These are phyloP conservation scores for Drosophila cracens DNA, from an alignment of 2,888 invertebrate genomes.

Conservation along the genomic window DNA sequence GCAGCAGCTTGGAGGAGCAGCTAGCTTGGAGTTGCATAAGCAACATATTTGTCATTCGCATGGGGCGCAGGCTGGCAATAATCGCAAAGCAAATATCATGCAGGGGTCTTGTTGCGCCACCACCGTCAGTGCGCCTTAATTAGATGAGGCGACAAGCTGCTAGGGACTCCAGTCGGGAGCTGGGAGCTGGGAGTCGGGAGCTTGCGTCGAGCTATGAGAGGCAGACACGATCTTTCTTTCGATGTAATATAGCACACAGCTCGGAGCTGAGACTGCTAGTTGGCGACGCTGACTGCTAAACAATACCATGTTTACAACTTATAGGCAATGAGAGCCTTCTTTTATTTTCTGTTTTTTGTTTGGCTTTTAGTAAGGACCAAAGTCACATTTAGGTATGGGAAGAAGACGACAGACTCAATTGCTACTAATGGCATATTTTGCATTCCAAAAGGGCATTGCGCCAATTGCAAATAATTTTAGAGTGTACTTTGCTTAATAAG, in stretches of 20 bases:
- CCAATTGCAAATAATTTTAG: conserved; percentile 76
- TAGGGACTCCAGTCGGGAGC: conserved; percentile 28
- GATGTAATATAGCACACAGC: conserved; percentile 51
- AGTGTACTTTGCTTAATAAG: conserved; percentile 70
- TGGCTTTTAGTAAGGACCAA: conserved; percentile 46
- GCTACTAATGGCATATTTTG: conserved; percentile 79
- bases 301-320: conserved; percentile 82
- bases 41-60: conserved; percentile 78
- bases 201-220: conserved; percentile 40
- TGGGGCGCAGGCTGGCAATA: conserved; percentile 65
- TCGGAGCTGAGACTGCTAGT: conserved; percentile 19
- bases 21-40: conserved; percentile 34
- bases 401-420: conserved; percentile 45
- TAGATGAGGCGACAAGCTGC: conserved; percentile 78
- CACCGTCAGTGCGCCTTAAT: conserved; percentile 71
- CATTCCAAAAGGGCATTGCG: conserved; percentile 77
- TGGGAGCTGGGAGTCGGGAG: conserved; percentile 14
- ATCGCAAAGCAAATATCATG: conserved; percentile 76
- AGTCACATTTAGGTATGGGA: conserved; percentile 43
- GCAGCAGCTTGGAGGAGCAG: conserved; percentile 25
- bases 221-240: conserved; percentile 69
- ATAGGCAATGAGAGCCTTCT: conserved; percentile 62
- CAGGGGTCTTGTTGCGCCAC: conserved; percentile 69
- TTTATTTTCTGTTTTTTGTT: conserved; percentile 16
- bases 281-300: conserved; percentile 41